A percentile compares a stretch with the other conserved stretches of the same genome.
Evolutionary conservation across 2,113 vertebrate species (phyloP).

Genomic region (Dromaius novaehollandiae): DNA sequence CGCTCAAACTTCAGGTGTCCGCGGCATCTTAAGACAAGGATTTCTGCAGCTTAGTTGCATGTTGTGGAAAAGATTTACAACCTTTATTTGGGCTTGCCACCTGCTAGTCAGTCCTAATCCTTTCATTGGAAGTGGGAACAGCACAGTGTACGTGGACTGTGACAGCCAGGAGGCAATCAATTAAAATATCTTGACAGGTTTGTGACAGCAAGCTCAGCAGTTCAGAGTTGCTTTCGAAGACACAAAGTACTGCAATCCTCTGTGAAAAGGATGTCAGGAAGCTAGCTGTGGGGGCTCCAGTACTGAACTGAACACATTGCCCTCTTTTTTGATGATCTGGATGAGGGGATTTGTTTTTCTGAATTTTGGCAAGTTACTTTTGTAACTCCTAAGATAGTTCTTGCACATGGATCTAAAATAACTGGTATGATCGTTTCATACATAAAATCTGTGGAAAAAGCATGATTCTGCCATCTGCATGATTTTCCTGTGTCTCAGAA

Average conservation of each 20-base stretch:
- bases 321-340: not conserved
- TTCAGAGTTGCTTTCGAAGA: not conserved
- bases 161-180: constrained; percentile 22
- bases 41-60: not conserved
- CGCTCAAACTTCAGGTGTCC: rapidly evolving
- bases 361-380: not conserved
- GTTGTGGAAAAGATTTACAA: not conserved
- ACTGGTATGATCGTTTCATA: not conserved
- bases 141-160: not conserved
- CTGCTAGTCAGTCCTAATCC: not conserved
- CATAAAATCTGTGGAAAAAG: not conserved
- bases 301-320: not conserved
- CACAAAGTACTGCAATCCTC: not conserved
- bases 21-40: not conserved
- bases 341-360: constrained; percentile 5
- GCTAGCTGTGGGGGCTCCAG: not conserved
- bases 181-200: constrained; percentile 24
- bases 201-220: constrained; percentile 7
- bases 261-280: not conserved
- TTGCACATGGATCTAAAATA: not conserved
- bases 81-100: not conserved
- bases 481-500: not conserved
- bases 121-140: constrained; percentile 35
- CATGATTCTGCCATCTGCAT: not conserved
- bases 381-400: not conserved